phyloP scores from a whole-genome alignment of 2,797 vertebrate species.

The Aphelocoma californica region DNA sequence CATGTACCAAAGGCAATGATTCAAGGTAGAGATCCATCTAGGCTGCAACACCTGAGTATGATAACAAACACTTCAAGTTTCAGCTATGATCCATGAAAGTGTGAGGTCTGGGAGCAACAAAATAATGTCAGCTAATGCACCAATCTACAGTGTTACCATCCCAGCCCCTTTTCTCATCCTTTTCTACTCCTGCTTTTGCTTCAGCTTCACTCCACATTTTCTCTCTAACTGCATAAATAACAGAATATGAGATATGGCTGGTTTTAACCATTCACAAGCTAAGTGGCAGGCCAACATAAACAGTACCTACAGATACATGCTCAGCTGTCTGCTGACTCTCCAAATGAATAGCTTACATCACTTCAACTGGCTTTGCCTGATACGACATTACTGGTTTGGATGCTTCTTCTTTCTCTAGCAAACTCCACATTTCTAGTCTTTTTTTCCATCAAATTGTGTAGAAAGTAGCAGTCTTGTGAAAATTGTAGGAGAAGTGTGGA shows the following conservation, averaged over 20 bases:
- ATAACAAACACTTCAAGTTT: background rate
- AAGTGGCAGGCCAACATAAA: background rate
- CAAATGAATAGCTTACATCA: background rate
- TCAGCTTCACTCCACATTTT: background rate
- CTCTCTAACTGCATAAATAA: background rate
- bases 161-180: background rate
- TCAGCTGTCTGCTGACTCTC: background rate
- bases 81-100: background rate
- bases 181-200: background rate
- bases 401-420: background rate
- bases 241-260: background rate
- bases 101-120: background rate
- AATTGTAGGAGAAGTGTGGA: background rate
- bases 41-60: background rate
- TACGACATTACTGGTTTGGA: background rate
- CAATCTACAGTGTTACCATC: rapidly evolving
- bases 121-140: background rate
- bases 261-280: background rate
- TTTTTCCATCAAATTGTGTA: background rate
- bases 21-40: background rate
- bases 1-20: background rate
- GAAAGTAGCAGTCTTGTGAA: background rate
- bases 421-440: background rate
- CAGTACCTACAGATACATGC: background rate
- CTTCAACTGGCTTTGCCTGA: background rate